phyloP scores from a whole-genome alignment of 2,113 vertebrate genomes.

The Labeo rohita region DNA sequence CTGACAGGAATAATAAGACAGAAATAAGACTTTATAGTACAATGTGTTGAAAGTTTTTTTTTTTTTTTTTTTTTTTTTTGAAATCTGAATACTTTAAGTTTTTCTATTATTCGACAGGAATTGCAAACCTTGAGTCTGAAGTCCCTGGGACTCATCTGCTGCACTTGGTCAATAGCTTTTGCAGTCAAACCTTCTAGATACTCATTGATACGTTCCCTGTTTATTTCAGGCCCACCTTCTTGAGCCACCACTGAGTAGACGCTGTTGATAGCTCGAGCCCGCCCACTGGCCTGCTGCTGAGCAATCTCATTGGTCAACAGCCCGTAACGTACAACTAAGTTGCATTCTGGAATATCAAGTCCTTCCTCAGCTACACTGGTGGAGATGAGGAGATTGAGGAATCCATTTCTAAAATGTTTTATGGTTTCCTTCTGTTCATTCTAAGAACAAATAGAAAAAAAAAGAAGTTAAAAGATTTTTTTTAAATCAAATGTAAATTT shows the following conservation, averaged over 20 bases:
- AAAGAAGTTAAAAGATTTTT: neutral
- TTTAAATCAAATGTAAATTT: no score
- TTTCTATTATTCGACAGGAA: neutral
- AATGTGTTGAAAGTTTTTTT: neutral
- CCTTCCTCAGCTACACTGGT: slow-evolving; percentile 94
- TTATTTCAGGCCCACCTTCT: slow-evolving; percentile 77
- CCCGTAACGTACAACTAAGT: slow-evolving; percentile 89
- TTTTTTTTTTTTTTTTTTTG: neutral
- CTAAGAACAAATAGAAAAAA: slow-evolving; percentile 60
- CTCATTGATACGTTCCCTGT: slow-evolving; percentile 82
- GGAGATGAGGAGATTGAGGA: slow-evolving; percentile 88
- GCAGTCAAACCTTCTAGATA: slow-evolving; percentile 79
- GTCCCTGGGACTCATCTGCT: slow-evolving; percentile 73
- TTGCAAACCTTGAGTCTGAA: slow-evolving; percentile 70
- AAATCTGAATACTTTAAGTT: neutral
- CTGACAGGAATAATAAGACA: slow-evolving; percentile 66
- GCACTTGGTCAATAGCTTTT: slow-evolving; percentile 76
- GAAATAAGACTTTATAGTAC: neutral
- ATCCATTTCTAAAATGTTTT: slow-evolving; percentile 75
- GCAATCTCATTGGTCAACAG: slow-evolving; percentile 94
- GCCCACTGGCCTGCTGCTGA: slow-evolving; percentile 89
- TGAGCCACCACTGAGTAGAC: slow-evolving; percentile 85
- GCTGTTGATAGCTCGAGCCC: slow-evolving; percentile 83
- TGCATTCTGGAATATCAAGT: slow-evolving; percentile 88
- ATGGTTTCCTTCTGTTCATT: slow-evolving; percentile 81